Base-by-base conservation (phyloP, 2,888 invertebrate species). In the Diogma glabrata region DNA sequence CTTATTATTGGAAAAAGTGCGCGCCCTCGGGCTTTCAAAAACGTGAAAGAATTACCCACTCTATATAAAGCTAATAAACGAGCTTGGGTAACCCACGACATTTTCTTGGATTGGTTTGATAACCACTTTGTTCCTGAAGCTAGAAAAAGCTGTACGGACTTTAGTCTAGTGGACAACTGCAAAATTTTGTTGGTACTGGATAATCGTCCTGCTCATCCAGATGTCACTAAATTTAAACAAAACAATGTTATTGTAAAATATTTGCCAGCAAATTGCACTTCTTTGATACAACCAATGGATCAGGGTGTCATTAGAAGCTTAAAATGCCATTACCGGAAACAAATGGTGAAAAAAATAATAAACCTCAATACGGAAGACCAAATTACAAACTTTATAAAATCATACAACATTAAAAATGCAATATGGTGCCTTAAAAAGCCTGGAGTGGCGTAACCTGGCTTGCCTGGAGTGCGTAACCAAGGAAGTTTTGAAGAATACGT, bases 161-260 rank as follows among this genome's bases (percentile, higher is more conserved):
- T 33, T 14, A 4, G 33, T 4, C 33, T 33, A 33, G 5, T 7
- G 14, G 33, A 33, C 12, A 33, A 33, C 12, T 33, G 33, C 33
- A 33, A 36, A 9, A 36, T 36, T 36, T 36, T 36, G 17, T 36
- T 36, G 16, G n/a, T 33, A 33, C 14, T 33, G 14, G 33, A 33
- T 33, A n/a, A n/a, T n/a, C n/a, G 33, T 4, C 33, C 33, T 14
- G 33, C 10, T 6, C 33, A 33, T 33, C 33, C 33, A 33, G 33
- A 33, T 33, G 33, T 33, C 33, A 33, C 38, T 16, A 14, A 38
- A 38, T 38, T 38, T 19, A 38, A 10, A 38, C 38, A 38, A 38
- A 38, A 9, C 4, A 38, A 38, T 16, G 10, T 38, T 10, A 38
- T 38, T 38, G 38, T 38, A 14, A 38, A 38, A 38, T 38, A 38